Percentiles rank a stretch among this genome's conserved stretches.
Evolutionary conservation across 2,797 vertebrate species (phyloP).

Genomic region (Pipistrellus pipistrellus): DNA sequence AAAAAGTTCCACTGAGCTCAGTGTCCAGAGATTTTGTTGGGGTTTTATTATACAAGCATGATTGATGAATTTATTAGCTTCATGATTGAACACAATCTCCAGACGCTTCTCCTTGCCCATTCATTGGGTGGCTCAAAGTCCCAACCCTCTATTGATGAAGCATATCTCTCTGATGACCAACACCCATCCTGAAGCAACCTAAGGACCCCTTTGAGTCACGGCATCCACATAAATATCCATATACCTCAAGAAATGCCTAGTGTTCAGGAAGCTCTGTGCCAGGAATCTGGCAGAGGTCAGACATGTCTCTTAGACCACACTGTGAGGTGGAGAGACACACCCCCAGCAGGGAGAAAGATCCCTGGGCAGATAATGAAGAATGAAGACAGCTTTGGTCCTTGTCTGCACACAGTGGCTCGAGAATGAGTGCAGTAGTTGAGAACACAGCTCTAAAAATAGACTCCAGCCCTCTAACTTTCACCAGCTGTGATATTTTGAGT

Average conservation of each 20-base stretch:
- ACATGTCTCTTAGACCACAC: not conserved
- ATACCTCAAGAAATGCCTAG: not conserved
- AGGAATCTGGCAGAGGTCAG: not conserved
- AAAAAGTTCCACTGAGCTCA: not conserved
- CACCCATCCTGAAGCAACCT: not conserved
- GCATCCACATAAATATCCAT: not conserved
- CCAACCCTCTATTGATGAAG: not conserved
- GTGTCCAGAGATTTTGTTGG: too few species aligned
- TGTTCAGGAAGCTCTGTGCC: not conserved
- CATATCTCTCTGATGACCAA: not conserved
- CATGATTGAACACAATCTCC: not conserved
- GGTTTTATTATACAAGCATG: too few species aligned
- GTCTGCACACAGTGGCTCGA: not conserved
- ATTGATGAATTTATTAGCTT: too few species aligned
- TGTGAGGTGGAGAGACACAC: not conserved
- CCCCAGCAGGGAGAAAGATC: not conserved
- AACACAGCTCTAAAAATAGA: not conserved
- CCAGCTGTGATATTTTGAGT: not conserved
- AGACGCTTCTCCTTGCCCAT: not conserved
- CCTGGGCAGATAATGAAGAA: not conserved
- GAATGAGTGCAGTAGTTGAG: not conserved
- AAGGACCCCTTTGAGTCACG: not conserved
- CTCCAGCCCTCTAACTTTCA: not conserved
- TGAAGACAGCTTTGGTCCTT: not conserved
- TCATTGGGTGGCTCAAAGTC: not conserved